Percentiles rank a stretch among this genome's conserved stretches.
Evolutionary conservation across 2,797 vertebrate species (phyloP).

Genomic region (Spea hammondii): DNA sequence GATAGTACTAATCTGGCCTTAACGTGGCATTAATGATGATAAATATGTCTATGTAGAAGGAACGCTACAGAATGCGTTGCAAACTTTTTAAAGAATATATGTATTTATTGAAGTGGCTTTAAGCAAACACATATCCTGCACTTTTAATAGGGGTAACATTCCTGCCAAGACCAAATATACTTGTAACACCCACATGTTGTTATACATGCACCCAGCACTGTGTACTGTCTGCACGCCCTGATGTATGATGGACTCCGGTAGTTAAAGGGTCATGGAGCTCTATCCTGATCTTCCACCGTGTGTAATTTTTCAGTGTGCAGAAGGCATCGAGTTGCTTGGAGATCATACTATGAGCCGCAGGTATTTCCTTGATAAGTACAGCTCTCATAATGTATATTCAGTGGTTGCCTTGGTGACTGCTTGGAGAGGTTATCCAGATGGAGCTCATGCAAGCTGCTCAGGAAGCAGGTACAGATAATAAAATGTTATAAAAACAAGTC

Average conservation of each 20-base stretch:
- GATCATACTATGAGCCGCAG: conserved; percentile 42
- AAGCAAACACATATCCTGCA: too few relatives aligned
- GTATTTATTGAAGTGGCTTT: too few relatives aligned
- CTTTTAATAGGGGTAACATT: too few relatives aligned
- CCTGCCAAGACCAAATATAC: too few relatives aligned
- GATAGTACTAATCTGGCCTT: background rate
- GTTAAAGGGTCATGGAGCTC: conserved; percentile 6
- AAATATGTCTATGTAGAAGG: too few relatives aligned
- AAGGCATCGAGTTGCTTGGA: conserved; percentile 30
- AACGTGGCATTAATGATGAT: too few relatives aligned
- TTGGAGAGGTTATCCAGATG: conserved; percentile 46
- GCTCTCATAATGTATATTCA: conserved; percentile 23
- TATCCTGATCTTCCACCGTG: conserved; percentile 12
- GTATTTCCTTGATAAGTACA: conserved; percentile 37
- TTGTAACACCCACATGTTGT: too few relatives aligned
- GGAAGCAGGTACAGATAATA: conserved; percentile 31
- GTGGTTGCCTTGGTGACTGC: conserved; percentile 40
- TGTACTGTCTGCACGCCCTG: too few relatives aligned
- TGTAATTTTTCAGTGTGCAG: conserved; percentile 22
- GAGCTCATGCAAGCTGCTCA: conserved; percentile 42
- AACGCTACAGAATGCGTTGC: too few relatives aligned
- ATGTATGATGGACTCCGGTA: background rate
- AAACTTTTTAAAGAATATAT: too few relatives aligned
- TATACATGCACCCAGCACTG: too few relatives aligned
- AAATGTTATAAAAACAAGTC: conserved; percentile 32